Percentiles rank a stretch among this genome's conserved stretches.
Evolutionary conservation across 2,113 vertebrate genomes (phyloP).

Genomic region (Brachypodius melanocephalos): DNA sequence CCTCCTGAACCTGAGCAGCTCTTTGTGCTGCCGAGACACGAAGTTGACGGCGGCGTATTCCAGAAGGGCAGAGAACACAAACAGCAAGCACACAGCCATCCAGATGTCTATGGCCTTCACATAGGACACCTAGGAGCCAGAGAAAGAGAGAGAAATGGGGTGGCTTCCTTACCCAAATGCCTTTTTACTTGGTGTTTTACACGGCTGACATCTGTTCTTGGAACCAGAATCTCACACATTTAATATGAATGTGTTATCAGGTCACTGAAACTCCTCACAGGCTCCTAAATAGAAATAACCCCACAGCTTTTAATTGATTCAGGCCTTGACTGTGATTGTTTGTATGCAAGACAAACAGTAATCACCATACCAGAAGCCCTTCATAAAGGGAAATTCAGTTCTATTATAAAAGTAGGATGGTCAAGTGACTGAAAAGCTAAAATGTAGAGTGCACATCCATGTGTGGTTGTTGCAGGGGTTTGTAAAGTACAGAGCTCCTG

Average conservation of each 20-base stretch:
- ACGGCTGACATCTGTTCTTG: not conserved
- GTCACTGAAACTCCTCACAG: not conserved
- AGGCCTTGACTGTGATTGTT: not conserved
- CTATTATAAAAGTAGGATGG: not conserved
- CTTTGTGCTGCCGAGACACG: slow-evolving; percentile 98
- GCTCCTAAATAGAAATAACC: not conserved
- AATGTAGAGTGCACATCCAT: not conserved
- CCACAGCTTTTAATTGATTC: not conserved
- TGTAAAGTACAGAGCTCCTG: not conserved
- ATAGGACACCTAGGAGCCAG: slow-evolving; percentile 86
- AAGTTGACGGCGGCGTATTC: slow-evolving; percentile 98
- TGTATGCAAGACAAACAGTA: not conserved
- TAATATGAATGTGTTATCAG: not conserved
- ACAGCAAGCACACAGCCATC: slow-evolving; percentile 98
- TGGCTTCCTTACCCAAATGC: not conserved
- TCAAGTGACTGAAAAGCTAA: not conserved
- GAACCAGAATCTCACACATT: not conserved
- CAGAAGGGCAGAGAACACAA: slow-evolving; percentile 95
- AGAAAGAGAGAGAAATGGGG: not conserved
- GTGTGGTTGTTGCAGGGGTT: not conserved
- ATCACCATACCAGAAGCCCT: not conserved
- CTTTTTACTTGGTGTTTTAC: not conserved
- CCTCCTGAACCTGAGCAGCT: slow-evolving; percentile 95
- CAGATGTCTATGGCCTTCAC: slow-evolving; percentile 99
- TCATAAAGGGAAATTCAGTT: not conserved